A percentile compares a stretch with the other conserved stretches of the same genome.
These are phyloP conservation scores for Sebastes iracundus DNA, from an alignment of 2,797 vertebrate species.

Conservation along the genomic window DNA sequence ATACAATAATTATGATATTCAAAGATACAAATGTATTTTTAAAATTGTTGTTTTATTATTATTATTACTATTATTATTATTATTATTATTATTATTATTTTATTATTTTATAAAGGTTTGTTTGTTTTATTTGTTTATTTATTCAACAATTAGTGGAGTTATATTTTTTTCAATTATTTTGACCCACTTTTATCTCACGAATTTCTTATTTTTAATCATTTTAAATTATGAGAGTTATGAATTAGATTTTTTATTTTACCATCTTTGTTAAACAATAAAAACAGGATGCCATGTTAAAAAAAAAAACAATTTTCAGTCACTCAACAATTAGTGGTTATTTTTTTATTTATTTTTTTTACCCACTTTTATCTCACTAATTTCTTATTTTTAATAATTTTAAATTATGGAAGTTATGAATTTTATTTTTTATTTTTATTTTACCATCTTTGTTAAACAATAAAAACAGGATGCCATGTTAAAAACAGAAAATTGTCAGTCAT, in stretches of 20 bases:
- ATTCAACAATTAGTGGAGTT: too few species aligned
- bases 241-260: neutral
- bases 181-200: neutral
- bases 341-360: neutral
- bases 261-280: neutral
- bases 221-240: neutral
- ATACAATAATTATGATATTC: neutral
- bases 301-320: rapidly evolving
- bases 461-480: too few species aligned
- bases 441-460: too few species aligned
- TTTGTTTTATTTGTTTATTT: too few species aligned
- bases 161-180: neutral
- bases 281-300: neutral
- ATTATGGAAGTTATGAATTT: too few species aligned
- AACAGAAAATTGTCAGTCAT: too few species aligned
- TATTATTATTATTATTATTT: neutral
- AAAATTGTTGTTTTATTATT: neutral
- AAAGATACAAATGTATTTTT: neutral
- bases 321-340: too few species aligned
- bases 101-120: too few species aligned
- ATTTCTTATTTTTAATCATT: neutral
- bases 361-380: neutral
- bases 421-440: too few species aligned
- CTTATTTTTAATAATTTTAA: neutral
- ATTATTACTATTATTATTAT: neutral